Base-by-base conservation (phyloP, 2,888 invertebrate genomes). In the Trachelus tabidus region DNA sequence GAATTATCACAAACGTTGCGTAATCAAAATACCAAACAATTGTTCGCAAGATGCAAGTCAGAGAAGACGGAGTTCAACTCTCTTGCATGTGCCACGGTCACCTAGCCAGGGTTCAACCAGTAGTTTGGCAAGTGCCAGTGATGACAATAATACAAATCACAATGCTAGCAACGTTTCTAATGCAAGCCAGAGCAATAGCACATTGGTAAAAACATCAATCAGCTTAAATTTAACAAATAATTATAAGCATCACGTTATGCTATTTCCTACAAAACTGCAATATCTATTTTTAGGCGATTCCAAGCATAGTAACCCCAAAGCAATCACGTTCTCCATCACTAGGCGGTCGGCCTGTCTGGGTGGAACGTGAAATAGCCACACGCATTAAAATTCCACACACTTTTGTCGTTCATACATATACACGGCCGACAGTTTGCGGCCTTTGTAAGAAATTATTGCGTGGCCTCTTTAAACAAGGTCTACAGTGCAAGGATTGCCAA, bases 1-100 rank as follows among this genome's bases (percentile, higher is more conserved):
- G 90, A 99, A 99, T 93, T 99, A 98, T 93, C 99, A 99, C 94
- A 99, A 99, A 92, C 95, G 99, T 75, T 99, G 97, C 92, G 97
- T 97, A 74, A 97, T 98, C 83, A 99, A 98, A 93, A 97, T 99
- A 83, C 99, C 99, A 75, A 98, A 99, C 91, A 99, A 99, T 93
- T 99, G 99, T 93, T 95, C 95, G 78, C 94, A 94, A 83, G 90
- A 91, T 78, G 80, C 81, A 34, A 87, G 85, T 79, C 90, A 90
- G 76, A 87, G 91, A 76, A 69, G 78, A 68, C 87, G 90, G 40
- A 91, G 91, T 80, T 91, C 91, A 40, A 88, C 90, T 56, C 84
- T 91, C 81, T 83, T 91, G 79, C 90, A 90, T 80, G 89, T 91
- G 33, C 91, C 91, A 56, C 94, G 96, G 89, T 95, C 96, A 83